A percentile compares a stretch with the other conserved stretches of the same genome.
Conservation (phyloP, 2,888 invertebrate genomes). For the Drosophila neotestacea region DNA sequence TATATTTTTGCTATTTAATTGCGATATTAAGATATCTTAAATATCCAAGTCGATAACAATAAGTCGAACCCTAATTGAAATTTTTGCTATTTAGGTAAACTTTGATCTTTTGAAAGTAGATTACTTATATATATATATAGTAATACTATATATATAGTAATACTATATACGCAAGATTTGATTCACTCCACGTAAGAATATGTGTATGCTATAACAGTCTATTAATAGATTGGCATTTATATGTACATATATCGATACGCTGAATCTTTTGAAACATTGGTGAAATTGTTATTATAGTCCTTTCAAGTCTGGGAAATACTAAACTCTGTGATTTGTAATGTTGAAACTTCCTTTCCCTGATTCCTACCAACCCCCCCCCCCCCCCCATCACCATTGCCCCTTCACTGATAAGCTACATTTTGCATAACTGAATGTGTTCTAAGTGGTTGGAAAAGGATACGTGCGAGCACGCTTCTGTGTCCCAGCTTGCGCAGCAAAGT, state of each 20-base stretch:
- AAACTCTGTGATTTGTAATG: slow-evolving; percentile 6
- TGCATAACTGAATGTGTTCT: slow-evolving; percentile 36
- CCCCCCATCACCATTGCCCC: not conserved
- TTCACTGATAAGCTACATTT: slow-evolving; percentile 49
- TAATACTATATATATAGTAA: too few species aligned
- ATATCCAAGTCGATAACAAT: too few species aligned
- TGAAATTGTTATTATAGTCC: not conserved
- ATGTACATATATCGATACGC: not conserved
- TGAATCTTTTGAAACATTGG: not conserved
- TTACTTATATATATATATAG: too few species aligned
- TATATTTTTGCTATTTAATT: too few species aligned
- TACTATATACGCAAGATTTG: too few species aligned
- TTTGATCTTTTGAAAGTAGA: too few species aligned
- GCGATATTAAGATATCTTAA: too few species aligned
- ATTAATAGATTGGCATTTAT: not conserved
- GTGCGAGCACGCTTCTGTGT: slow-evolving; percentile 35
- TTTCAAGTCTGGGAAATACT: not conserved
- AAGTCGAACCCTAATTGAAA: too few species aligned
- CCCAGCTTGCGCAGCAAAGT: slow-evolving; percentile 29
- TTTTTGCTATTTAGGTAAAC: too few species aligned
- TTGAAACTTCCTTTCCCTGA: not conserved
- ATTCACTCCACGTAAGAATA: too few species aligned
- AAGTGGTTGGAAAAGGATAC: slow-evolving; percentile 20
- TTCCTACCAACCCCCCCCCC: too few species aligned
- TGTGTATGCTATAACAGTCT: not conserved